phyloP scores from a whole-genome alignment of 2,888 invertebrate species.

The Trichogramma dendrolimi region DNA sequence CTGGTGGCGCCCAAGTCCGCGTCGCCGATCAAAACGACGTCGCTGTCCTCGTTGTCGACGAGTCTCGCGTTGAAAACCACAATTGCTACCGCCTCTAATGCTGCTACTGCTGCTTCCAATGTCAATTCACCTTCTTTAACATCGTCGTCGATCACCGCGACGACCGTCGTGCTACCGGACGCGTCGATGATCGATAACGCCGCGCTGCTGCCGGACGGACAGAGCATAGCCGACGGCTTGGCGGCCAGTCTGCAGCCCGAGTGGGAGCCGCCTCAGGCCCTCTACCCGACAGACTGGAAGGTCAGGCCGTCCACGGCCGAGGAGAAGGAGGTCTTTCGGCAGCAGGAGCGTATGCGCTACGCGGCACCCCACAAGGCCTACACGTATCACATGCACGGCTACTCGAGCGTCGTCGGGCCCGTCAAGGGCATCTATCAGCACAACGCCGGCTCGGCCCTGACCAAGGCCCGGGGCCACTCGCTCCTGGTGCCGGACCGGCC shows the following conservation, averaged over 20 bases:
- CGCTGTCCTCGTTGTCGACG: slow-evolving; percentile 28
- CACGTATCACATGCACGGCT: slow-evolving; percentile 84
- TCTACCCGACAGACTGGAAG: slow-evolving; percentile 78
- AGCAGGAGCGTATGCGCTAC: slow-evolving; percentile 79
- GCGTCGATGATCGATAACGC: background rate
- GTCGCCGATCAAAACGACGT: too few species aligned
- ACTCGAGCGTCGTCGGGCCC: slow-evolving; percentile 77
- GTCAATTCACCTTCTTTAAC: too few species aligned
- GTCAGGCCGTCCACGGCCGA: slow-evolving; percentile 74
- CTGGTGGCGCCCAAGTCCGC: slow-evolving; percentile 38
- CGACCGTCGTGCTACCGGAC: background rate
- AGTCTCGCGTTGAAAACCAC: background rate
- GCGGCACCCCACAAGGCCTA: slow-evolving; percentile 87
- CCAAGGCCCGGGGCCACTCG: slow-evolving; percentile 76
- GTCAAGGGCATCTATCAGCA: slow-evolving; percentile 75
- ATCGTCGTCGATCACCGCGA: background rate
- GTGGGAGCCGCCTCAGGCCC: slow-evolving; percentile 53
- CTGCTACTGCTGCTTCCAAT: background rate
- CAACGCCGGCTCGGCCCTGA: slow-evolving; percentile 54
- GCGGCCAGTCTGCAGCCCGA: slow-evolving; percentile 40
- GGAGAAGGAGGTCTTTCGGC: slow-evolving; percentile 72
- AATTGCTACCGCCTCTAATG: background rate
- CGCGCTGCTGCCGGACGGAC: slow-evolving; percentile 12
- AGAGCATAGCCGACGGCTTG: slow-evolving; percentile 37
- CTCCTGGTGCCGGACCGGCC: slow-evolving; percentile 78